Conservation (phyloP, 1,140 invertebrate species). For the Cherax destructor region DNA sequence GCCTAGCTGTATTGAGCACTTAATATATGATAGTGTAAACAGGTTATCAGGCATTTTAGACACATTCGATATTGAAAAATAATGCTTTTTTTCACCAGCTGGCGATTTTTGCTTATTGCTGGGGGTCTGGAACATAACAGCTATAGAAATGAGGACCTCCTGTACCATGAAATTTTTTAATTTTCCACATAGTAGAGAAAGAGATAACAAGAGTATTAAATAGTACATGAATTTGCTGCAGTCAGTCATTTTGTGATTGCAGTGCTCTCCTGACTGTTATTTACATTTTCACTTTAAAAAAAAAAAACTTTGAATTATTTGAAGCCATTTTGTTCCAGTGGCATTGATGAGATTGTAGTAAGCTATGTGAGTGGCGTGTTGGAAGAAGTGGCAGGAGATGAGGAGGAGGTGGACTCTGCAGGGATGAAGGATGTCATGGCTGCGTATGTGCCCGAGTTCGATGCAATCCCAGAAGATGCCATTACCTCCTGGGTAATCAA, state of each 20-base stretch:
- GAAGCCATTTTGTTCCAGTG: slow-evolving; percentile 8
- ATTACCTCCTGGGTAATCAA: slow-evolving; percentile 48
- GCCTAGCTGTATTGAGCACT: too few species aligned
- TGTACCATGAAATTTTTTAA: too few species aligned
- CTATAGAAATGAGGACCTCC: too few species aligned
- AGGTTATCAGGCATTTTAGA: too few species aligned
- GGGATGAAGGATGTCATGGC: slow-evolving; percentile 58
- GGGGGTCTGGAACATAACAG: too few species aligned
- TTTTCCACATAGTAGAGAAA: too few species aligned
- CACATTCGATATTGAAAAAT: too few species aligned
- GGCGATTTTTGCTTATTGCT: too few species aligned
- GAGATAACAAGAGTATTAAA: too few species aligned
- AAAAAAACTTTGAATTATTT: background rate
- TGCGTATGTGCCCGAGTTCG: slow-evolving; percentile 59
- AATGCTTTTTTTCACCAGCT: too few species aligned
- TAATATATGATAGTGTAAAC: too few species aligned
- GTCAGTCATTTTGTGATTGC: background rate
- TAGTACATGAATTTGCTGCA: background rate
- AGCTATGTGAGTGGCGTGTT: slow-evolving; percentile 58
- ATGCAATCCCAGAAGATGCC: slow-evolving; percentile 48
- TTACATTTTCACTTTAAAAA: background rate
- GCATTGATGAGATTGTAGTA: slow-evolving; percentile 62
- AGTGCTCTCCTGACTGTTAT: background rate
- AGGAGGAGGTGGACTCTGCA: slow-evolving; percentile 48
- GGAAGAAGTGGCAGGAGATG: slow-evolving; percentile 56